A percentile compares a stretch with the other conserved stretches of the same genome.
These are phyloP conservation scores for Cebus imitator DNA, from an alignment of 2,113 vertebrate species.

Conservation along the genomic window DNA sequence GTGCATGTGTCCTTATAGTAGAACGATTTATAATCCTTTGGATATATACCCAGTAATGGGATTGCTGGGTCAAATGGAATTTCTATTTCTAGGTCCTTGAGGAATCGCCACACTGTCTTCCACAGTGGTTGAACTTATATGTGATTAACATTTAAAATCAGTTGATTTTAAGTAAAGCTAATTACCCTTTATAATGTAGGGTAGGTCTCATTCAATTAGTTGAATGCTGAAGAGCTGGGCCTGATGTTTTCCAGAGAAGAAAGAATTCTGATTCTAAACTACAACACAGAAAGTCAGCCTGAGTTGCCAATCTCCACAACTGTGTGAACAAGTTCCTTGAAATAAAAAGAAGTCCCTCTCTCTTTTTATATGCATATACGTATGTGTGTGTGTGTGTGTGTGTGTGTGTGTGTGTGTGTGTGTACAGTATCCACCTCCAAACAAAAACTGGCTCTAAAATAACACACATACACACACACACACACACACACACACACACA, in stretches of 20 bases:
- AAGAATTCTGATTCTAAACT: neutral
- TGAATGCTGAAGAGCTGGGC: neutral
- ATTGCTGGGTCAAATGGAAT: no score
- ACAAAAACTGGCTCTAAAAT: no score
- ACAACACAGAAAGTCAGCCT: neutral
- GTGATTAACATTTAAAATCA: neutral
- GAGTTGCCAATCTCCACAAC: accelerated
- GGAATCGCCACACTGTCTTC: no score
- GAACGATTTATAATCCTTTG: no score
- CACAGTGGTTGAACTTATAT: neutral
- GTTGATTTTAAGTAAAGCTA: neutral
- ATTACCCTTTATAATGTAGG: neutral
- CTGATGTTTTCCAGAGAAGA: neutral
- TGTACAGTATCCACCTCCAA: no score
- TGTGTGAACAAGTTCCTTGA: neutral
- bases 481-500: neutral
- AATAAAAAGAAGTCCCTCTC: neutral
- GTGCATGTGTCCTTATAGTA: no score
- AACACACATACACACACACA: neutral
- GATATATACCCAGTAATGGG: no score
- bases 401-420: no score
- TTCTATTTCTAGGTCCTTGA: no score
- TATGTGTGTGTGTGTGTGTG: no score
- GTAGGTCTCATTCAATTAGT: neutral
- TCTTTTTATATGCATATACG: neutral